Evolutionary conservation across 2,888 invertebrate species (phyloP).

Genomic region (Incurvaria masculella): DNA sequence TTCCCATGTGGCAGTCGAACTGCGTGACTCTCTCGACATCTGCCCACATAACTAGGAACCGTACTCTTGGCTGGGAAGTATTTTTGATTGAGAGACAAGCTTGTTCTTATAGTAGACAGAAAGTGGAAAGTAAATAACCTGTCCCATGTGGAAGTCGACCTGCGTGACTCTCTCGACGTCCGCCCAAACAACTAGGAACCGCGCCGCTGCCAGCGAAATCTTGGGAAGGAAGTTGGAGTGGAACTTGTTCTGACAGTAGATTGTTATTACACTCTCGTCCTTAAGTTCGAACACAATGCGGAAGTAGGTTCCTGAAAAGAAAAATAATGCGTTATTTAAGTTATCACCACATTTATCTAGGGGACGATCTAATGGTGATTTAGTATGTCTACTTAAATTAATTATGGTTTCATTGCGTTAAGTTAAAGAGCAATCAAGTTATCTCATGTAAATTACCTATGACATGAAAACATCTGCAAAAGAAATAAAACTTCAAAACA

Average conservation of each 20-base stretch:
- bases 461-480: too few species aligned
- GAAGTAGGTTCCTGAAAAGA: conserved; percentile 38
- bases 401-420: too few species aligned
- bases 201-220: conserved; percentile 42
- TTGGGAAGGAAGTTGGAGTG: conserved; percentile 49
- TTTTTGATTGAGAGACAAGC: conserved; percentile 52
- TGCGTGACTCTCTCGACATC: conserved; percentile 42
- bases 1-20: conserved; percentile 36
- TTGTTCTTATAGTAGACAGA: conserved; percentile 49
- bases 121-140: too few species aligned
- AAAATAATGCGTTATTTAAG: too few species aligned
- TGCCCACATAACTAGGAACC: conserved; percentile 45
- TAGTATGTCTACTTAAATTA: too few species aligned
- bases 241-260: conserved; percentile 50
- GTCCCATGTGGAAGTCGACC: conserved; percentile 36
- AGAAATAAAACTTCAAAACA: too few species aligned
- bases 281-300: conserved; percentile 48
- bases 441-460: too few species aligned
- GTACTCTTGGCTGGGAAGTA: conserved; percentile 42
- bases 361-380: too few species aligned
- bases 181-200: conserved; percentile 45
- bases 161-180: conserved; percentile 42
- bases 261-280: conserved; percentile 48
- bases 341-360: too few species aligned
- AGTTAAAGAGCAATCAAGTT: too few species aligned